Conservation (phyloP, 2,888 invertebrate genomes). For the Agrochola circellaris region DNA sequence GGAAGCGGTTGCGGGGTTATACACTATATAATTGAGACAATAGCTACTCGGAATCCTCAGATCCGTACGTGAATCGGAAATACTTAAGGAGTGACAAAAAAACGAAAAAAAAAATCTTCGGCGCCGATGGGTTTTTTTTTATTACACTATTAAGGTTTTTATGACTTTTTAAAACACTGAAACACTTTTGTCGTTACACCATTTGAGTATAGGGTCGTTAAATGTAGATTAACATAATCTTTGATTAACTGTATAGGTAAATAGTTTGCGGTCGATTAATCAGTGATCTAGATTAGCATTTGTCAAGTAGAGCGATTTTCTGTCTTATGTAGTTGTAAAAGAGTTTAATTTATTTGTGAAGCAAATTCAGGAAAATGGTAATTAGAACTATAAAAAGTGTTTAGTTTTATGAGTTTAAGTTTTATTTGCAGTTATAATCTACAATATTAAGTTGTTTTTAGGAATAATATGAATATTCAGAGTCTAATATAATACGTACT, state of each 20-base stretch:
- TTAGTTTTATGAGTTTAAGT: conserved; percentile 1
- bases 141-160: conserved; percentile 54
- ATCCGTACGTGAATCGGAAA: conserved; percentile 77
- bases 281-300: conserved; percentile 26
- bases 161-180: conserved; percentile 61
- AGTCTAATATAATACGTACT: no score
- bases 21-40: conserved; percentile 84
- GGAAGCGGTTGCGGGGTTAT: conserved; percentile 73
- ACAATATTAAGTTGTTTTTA: not conserved
- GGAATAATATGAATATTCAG: conserved; percentile 15
- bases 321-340: not conserved
- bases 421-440: conserved; percentile 12
- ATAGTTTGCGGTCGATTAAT: conserved; percentile 32
- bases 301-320: not conserved
- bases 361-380: not conserved
- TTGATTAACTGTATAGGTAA: conserved; percentile 39
- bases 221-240: conserved; percentile 52
- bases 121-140: conserved; percentile 58
- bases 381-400: conserved; percentile 22
- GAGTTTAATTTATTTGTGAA: not conserved
- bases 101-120: conserved; percentile 47
- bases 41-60: conserved; percentile 64
- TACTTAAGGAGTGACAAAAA: conserved; percentile 70
- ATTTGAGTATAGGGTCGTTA: conserved; percentile 42
- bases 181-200: conserved; percentile 51